A percentile compares a stretch with the other conserved stretches of the same genome.
Evolutionary conservation across 35 echinoderm and acorn worm genomes (phyloP).

Genomic region (Diadema setosum): DNA sequence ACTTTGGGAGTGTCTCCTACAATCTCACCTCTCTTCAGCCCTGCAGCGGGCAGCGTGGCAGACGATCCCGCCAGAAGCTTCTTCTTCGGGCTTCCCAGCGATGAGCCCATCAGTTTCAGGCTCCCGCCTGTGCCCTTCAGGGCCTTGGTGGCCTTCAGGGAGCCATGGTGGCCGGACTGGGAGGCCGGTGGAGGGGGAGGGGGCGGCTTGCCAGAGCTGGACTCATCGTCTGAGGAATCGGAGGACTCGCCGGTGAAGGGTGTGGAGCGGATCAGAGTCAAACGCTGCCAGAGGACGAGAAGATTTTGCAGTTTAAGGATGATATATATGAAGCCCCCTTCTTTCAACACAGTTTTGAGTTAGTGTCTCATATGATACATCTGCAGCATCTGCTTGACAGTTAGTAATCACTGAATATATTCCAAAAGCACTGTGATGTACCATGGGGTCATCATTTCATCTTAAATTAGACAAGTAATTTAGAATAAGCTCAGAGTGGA

Average conservation of each 20-base stretch:
- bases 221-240: conserved; percentile 77
- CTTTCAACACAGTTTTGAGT: no score
- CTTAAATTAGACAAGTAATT: no score
- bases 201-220: not conserved
- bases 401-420: no score
- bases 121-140: not conserved
- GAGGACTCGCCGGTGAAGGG: conserved; percentile 85
- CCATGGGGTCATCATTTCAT: no score
- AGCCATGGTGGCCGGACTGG: not conserved
- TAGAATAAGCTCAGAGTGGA: no score
- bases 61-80: not conserved
- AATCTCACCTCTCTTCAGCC: not conserved
- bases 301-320: no score
- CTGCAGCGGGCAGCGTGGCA: not conserved
- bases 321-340: no score
- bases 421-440: no score
- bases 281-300: conserved; percentile 24
- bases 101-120: not conserved
- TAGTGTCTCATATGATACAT: no score
- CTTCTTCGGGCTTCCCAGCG: conserved; percentile 1
- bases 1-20: no score
- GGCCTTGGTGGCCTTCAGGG: not conserved
- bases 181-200: not conserved
- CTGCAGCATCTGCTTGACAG: no score
- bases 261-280: conserved; percentile 71